A percentile compares a stretch with the other conserved stretches of the same genome.
phyloP scores from a whole-genome alignment of 2,113 vertebrate genomes.

The Naja naja region DNA sequence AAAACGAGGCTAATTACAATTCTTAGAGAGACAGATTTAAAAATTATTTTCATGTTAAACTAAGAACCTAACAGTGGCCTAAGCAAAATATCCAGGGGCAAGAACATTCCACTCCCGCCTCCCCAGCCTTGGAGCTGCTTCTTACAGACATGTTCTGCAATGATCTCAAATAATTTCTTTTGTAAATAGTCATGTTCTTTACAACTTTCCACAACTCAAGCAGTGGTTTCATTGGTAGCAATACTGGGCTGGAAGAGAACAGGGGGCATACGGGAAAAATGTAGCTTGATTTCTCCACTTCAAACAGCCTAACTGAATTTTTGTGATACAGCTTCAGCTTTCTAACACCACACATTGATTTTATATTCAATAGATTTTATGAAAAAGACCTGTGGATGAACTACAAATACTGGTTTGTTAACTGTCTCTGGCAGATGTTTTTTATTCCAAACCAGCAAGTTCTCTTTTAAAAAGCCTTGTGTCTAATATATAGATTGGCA shows the following conservation, averaged over 20 bases:
- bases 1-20: constrained; percentile 40
- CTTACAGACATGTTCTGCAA: not conserved
- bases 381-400: not conserved
- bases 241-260: not conserved
- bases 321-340: not conserved
- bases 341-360: not conserved
- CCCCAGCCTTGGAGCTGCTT: not conserved
- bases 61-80: constrained; percentile 7
- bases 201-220: not conserved
- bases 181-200: not conserved
- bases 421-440: not conserved
- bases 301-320: not conserved
- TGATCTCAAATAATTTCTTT: not conserved
- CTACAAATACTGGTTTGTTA: not conserved
- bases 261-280: not conserved
- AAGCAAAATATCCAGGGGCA: not conserved
- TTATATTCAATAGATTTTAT: not conserved
- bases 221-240: not conserved
- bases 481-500: not conserved
- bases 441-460: not conserved
- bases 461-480: not conserved
- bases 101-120: not conserved
- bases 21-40: constrained; percentile 43
- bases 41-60: constrained; percentile 50
- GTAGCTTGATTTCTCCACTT: not conserved